Conservation (phyloP, 64 coral and sea anemone genomes). For the Dendrophyllia cribrosa region DNA sequence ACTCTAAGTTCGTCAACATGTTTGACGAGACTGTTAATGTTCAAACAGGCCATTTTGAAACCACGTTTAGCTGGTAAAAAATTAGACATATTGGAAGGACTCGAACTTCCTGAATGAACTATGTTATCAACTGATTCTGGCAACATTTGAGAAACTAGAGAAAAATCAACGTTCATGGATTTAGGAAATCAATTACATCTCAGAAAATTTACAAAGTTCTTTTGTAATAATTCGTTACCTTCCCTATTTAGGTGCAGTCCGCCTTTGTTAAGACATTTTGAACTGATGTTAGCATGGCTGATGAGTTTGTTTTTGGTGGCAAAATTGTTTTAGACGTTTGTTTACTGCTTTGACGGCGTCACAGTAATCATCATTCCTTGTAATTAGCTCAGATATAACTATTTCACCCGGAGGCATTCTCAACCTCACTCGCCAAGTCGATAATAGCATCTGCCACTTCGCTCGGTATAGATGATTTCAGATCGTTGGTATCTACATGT, state of each 20-base stretch:
- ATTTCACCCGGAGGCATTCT: neutral
- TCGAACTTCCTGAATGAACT: neutral
- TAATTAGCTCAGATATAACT: neutral
- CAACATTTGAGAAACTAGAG: neutral
- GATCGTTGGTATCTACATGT: neutral
- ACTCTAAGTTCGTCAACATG: slow-evolving; percentile 58
- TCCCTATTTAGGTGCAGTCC: slow-evolving; percentile 60
- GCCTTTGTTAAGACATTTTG: slow-evolving; percentile 55
- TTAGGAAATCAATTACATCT: slow-evolving; percentile 31
- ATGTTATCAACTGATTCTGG: neutral
- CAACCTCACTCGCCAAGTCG: neutral
- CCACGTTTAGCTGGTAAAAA: slow-evolving; percentile 45
- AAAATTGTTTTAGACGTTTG: slow-evolving; percentile 36
- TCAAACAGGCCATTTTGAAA: slow-evolving; percentile 45
- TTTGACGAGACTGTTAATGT: slow-evolving; percentile 40
- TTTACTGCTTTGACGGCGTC: slow-evolving; percentile 23
- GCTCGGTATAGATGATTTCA: neutral
- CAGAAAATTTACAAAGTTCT: slow-evolving; percentile 54
- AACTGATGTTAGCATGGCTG: slow-evolving; percentile 37
- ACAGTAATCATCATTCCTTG: neutral
- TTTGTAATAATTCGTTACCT: slow-evolving; percentile 41
- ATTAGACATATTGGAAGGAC: slow-evolving; percentile 13
- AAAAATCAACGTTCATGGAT: slow-evolving; percentile 23
- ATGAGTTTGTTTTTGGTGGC: slow-evolving; percentile 41
- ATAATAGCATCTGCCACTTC: slow-evolving; percentile 6